A percentile compares a stretch with the other conserved stretches of the same genome.
Conservation (phyloP, 1,140 invertebrate species). For the Trichoplusia ni region DNA sequence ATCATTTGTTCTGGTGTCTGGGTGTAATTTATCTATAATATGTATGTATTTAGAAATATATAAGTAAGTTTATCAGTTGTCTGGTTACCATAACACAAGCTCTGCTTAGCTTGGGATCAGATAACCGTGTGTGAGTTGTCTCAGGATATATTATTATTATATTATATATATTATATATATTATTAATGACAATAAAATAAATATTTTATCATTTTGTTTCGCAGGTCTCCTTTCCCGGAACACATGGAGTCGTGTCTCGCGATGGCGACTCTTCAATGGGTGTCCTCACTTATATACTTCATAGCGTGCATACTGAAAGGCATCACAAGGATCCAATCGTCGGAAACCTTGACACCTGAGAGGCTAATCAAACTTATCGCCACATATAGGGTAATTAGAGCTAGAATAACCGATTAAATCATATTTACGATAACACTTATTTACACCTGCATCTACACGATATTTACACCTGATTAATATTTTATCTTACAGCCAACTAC, state of each 20-base stretch:
- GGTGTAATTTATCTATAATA: too few relatives aligned
- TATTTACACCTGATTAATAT: constrained; percentile 25
- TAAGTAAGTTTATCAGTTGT: too few relatives aligned
- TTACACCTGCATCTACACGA: neutral
- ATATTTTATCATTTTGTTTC: neutral
- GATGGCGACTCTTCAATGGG: constrained; percentile 53
- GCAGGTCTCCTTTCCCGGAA: constrained; percentile 32
- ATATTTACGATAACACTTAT: constrained; percentile 12
- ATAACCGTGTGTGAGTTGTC: too few relatives aligned
- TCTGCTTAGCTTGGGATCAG: too few relatives aligned
- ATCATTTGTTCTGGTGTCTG: too few relatives aligned
- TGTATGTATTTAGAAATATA: too few relatives aligned
- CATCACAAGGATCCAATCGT: constrained; percentile 44
- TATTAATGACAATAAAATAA: too few relatives aligned
- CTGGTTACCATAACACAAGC: too few relatives aligned
- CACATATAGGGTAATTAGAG: constrained; percentile 44
- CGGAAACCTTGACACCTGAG: constrained; percentile 34
- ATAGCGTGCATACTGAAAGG: constrained; percentile 37
- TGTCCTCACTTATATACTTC: constrained; percentile 43
- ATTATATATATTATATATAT: too few relatives aligned
- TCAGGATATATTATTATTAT: too few relatives aligned
- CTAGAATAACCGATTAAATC: constrained; percentile 14
- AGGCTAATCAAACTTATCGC: constrained; percentile 41
- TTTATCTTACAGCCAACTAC: constrained; percentile 51
- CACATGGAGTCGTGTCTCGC: constrained; percentile 28